These are phyloP conservation scores for Pyrochroa serraticornis DNA, from an alignment of 2,888 invertebrate species.

Conservation along the genomic window DNA sequence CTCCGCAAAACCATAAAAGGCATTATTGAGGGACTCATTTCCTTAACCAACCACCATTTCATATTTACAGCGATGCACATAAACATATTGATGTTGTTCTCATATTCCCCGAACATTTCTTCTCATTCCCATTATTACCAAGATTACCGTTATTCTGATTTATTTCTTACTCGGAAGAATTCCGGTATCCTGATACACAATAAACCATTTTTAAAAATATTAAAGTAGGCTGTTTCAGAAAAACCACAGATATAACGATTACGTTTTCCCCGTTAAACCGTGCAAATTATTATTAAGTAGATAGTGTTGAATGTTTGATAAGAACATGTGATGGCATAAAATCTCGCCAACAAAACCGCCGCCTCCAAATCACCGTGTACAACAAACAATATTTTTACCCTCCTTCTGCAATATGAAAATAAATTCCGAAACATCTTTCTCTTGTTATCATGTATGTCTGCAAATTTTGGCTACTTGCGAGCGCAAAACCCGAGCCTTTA, in stretches of 20 bases:
- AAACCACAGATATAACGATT: slow-evolving; percentile 30
- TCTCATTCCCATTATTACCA: slow-evolving; percentile 25
- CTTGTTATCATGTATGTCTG: slow-evolving; percentile 25
- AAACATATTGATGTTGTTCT: slow-evolving; percentile 21
- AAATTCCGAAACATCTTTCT: slow-evolving; percentile 29
- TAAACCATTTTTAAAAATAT: slow-evolving; percentile 29
- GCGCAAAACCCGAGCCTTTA: slow-evolving; percentile 20
- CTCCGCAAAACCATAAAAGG: slow-evolving; percentile 19
- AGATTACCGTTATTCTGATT: slow-evolving; percentile 27
- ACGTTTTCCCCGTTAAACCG: slow-evolving; percentile 25
- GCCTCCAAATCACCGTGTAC: slow-evolving; percentile 6
- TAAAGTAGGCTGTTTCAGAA: slow-evolving; percentile 36
- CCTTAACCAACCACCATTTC: slow-evolving; percentile 21
- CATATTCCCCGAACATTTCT: slow-evolving; percentile 21
- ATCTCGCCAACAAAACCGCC: slow-evolving; percentile 21
- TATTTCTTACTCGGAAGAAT: slow-evolving; percentile 24
- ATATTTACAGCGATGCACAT: slow-evolving; percentile 25
- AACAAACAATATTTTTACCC: slow-evolving; percentile 10
- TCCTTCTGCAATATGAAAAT: slow-evolving; percentile 24
- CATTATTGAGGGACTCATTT: slow-evolving; percentile 21
- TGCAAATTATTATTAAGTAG: slow-evolving; percentile 31
- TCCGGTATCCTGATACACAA: slow-evolving; percentile 23
- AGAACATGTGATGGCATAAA: slow-evolving; percentile 22
- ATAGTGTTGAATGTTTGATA: slow-evolving; percentile 28
- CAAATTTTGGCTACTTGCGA: slow-evolving; percentile 22